These are phyloP conservation scores for Oreochromis grahami DNA, from an alignment of 2,797 vertebrate species.

Conservation along the genomic window DNA sequence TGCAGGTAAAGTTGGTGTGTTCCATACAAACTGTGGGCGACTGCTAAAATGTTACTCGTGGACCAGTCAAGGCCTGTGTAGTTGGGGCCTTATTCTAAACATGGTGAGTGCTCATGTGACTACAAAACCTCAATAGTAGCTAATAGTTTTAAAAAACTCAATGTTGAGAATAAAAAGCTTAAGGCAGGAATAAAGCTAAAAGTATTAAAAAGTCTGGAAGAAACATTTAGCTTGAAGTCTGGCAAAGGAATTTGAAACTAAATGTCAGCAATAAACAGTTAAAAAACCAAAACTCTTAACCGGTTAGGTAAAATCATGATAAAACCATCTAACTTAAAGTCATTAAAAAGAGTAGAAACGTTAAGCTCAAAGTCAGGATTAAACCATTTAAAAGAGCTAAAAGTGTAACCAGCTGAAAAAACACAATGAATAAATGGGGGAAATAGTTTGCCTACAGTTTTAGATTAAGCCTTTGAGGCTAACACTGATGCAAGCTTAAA, in stretches of 20 bases:
- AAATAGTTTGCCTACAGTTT: neutral
- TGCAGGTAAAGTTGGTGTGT: neutral
- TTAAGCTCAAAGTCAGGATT: neutral
- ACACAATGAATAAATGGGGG: neutral
- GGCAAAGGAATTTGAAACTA: neutral
- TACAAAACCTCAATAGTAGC: neutral
- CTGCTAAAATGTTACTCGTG: neutral
- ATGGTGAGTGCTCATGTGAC: neutral
- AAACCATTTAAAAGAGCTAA: neutral
- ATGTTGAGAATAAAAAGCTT: neutral
- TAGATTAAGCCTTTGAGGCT: neutral
- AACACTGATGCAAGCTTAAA: neutral
- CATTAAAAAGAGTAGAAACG: accelerated
- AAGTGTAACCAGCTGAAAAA: neutral
- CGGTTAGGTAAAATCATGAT: neutral
- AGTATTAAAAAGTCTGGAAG: neutral
- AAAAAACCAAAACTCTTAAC: neutral
- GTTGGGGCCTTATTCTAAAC: neutral
- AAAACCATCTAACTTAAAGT: accelerated
- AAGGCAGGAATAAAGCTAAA: neutral
- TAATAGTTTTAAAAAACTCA: neutral
- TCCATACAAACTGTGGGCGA: neutral
- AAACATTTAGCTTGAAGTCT: neutral
- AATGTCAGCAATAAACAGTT: neutral
- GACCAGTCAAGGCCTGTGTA: neutral